Evolutionary conservation across 2,888 invertebrate genomes (phyloP).

Genomic region (Chrysolina oricalcia): DNA sequence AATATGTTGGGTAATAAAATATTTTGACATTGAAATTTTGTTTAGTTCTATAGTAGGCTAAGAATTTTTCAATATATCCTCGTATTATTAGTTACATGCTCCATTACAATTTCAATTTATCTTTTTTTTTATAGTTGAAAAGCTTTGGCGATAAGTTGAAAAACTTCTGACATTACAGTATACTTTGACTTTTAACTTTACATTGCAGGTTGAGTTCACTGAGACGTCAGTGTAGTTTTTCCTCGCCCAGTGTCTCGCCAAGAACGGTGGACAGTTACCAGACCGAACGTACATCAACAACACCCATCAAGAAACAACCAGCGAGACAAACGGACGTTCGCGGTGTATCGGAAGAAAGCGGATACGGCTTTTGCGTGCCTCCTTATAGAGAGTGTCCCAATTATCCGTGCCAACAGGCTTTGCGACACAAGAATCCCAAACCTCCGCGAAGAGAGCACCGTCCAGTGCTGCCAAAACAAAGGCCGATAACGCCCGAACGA

Average conservation of each 20-base stretch:
- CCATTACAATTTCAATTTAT: no score
- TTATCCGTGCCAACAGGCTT: neutral
- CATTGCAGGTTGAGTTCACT: neutral
- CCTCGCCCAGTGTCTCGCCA: conserved; percentile 9
- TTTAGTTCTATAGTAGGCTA: no score
- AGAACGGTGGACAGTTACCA: conserved; percentile 22
- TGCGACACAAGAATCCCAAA: neutral
- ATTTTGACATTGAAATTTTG: no score
- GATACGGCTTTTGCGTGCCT: neutral
- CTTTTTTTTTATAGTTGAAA: no score
- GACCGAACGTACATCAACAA: neutral
- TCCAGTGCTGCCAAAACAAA: neutral
- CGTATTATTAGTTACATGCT: no score
- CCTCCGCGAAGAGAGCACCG: neutral
- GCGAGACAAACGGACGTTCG: neutral
- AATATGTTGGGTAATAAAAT: no score
- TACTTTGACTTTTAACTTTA: no score
- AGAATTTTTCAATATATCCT: no score
- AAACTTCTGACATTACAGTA: no score
- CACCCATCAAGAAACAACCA: neutral
- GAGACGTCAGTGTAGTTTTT: neutral
- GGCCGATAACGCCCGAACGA: neutral
- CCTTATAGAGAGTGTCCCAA: conserved; percentile 2
- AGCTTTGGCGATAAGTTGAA: no score
- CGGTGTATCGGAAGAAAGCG: neutral